Percentiles rank a stretch among this genome's conserved stretches.
Evolutionary conservation across 1,140 invertebrate genomes (phyloP).

Genomic region (Calephelis nemesis): DNA sequence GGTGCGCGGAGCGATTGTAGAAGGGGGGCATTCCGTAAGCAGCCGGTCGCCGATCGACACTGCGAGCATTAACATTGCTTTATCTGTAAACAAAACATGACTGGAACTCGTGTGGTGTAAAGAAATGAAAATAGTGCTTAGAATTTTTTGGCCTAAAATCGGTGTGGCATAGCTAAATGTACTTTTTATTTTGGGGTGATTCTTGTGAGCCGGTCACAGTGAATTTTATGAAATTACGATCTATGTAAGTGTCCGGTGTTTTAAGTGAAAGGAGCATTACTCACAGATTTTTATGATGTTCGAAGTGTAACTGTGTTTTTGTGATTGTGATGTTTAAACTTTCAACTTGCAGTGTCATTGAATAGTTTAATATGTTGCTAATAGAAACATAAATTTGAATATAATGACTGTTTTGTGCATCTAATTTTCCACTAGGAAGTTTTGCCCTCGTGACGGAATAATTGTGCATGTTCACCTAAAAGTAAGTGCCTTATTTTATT

Average conservation of each 20-base stretch:
- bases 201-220: slow-evolving; percentile 54
- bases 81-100: slow-evolving; percentile 65
- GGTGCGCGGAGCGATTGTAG: slow-evolving; percentile 18
- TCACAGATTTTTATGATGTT: slow-evolving; percentile 43
- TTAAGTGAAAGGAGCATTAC: slow-evolving; percentile 65
- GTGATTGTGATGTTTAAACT: slow-evolving; percentile 25
- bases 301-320: slow-evolving; percentile 41
- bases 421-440: too few relatives aligned
- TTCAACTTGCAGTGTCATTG: not conserved
- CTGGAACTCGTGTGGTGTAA: slow-evolving; percentile 49
- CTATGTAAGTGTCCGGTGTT: slow-evolving; percentile 53
- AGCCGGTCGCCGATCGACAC: slow-evolving; percentile 37
- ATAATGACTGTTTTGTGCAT: slow-evolving; percentile 24
- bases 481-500: too few relatives aligned
- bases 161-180: not conserved
- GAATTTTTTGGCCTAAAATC: slow-evolving; percentile 15
- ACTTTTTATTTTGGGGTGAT: slow-evolving; percentile 26
- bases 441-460: too few relatives aligned
- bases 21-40: slow-evolving; percentile 25
- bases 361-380: too few relatives aligned
- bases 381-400: slow-evolving; percentile 7
- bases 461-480: too few relatives aligned
- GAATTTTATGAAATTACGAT: slow-evolving; percentile 54
- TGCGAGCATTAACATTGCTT: slow-evolving; percentile 24
- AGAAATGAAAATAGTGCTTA: slow-evolving; percentile 31